Percentiles rank a stretch among this genome's conserved stretches.
These are phyloP conservation scores for Malaclemys terrapin DNA, from an alignment of 2,113 vertebrate species.

Conservation along the genomic window DNA sequence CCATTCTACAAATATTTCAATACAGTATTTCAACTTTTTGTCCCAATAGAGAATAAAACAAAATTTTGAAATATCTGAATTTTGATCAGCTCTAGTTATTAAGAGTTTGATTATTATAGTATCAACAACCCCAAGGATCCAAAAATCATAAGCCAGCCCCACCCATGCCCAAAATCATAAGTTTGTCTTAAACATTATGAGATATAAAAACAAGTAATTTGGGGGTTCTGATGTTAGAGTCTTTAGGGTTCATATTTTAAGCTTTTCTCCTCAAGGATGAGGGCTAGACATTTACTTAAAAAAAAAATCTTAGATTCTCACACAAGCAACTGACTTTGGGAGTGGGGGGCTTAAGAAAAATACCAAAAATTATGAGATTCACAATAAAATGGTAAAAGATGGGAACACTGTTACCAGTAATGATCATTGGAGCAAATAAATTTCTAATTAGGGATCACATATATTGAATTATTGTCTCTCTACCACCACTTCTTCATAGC, in stretches of 20 bases:
- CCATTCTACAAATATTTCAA: background rate
- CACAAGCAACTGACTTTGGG: background rate
- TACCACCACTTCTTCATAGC: background rate
- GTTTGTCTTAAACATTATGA: background rate
- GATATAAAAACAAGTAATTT: background rate
- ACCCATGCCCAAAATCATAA: background rate
- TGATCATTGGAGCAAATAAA: background rate
- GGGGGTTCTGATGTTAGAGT: background rate
- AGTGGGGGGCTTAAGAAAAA: background rate
- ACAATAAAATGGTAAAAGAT: background rate
- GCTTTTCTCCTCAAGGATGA: background rate
- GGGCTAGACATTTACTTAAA: background rate
- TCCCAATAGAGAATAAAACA: background rate
- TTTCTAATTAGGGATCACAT: background rate
- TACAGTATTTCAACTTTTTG: background rate
- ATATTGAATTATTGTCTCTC: background rate
- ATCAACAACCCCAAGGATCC: background rate
- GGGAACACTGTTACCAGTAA: background rate
- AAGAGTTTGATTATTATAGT: background rate
- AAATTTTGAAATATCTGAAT: background rate
- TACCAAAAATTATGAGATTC: background rate
- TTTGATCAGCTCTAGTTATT: background rate
- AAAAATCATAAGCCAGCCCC: background rate
- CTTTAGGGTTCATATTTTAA: background rate
- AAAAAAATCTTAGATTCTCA: background rate